Conservation (phyloP, 2,113 vertebrate species). For the Uria aalge region DNA sequence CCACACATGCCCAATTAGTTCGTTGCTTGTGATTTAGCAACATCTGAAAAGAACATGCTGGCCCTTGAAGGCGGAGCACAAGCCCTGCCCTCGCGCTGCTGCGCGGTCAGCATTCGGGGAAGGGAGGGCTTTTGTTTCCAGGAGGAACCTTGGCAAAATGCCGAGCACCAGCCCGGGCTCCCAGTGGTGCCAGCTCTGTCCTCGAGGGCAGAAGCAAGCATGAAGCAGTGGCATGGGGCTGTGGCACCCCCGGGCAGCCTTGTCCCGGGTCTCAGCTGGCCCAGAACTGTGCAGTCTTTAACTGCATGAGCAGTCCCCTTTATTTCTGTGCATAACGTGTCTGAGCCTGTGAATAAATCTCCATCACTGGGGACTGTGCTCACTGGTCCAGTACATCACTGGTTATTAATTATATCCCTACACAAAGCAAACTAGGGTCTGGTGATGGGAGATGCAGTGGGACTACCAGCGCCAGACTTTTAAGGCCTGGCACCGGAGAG, state of each 20-base stretch:
- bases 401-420: not conserved
- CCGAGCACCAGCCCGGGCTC: not conserved
- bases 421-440: not conserved
- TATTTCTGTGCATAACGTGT: not conserved
- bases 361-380: not conserved
- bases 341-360: accelerated
- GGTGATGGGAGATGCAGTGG: not conserved
- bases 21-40: not conserved
- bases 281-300: accelerated
- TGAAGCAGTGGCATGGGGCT: accelerated
- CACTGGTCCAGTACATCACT: not conserved
- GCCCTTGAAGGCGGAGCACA: too few species aligned
- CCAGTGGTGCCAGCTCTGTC: not conserved
- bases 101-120: accelerated
- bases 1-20: not conserved
- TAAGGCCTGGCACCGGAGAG: not conserved
- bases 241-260: not conserved
- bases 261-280: not conserved
- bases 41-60: accelerated
- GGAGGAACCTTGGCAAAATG: not conserved
- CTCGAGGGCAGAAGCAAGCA: not conserved
- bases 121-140: not conserved
- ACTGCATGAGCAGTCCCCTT: not conserved
- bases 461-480: not conserved
- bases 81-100: not conserved